A percentile compares a stretch with the other conserved stretches of the same genome.
These are phyloP conservation scores for Eudyptes chrysolophus DNA, from an alignment of 2,113 vertebrate genomes.

Conservation along the genomic window DNA sequence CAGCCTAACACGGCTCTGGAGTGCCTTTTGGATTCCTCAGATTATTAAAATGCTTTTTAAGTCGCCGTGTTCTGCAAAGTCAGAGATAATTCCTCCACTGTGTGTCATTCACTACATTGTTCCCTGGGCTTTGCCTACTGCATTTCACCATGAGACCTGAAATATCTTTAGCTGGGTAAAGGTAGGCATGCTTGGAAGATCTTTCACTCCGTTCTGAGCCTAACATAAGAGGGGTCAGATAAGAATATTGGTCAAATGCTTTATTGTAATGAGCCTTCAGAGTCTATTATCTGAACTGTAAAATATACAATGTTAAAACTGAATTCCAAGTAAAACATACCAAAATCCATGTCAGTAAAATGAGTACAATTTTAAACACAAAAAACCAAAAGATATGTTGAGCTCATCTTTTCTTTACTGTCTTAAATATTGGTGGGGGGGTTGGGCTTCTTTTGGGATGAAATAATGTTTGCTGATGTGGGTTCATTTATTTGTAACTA, in stretches of 20 bases:
- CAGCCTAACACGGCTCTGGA: fast-evolving
- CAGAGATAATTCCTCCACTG: background rate
- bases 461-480: background rate
- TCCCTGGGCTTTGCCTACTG: background rate
- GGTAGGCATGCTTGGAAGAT: background rate
- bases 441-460: background rate
- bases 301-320: background rate
- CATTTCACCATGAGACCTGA: background rate
- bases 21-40: background rate
- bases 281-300: background rate
- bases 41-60: background rate
- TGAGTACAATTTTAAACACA: background rate
- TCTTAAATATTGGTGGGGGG: background rate
- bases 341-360: background rate
- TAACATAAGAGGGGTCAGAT: background rate
- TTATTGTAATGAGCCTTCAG: background rate
- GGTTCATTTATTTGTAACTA: background rate
- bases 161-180: background rate
- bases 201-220: background rate
- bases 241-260: background rate
- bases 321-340: background rate
- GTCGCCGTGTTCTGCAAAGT: background rate
- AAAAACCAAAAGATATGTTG: background rate
- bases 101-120: background rate
- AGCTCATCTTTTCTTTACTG: background rate